These are phyloP conservation scores for Tenthredo notha DNA, from an alignment of 2,888 invertebrate genomes.

Conservation along the genomic window DNA sequence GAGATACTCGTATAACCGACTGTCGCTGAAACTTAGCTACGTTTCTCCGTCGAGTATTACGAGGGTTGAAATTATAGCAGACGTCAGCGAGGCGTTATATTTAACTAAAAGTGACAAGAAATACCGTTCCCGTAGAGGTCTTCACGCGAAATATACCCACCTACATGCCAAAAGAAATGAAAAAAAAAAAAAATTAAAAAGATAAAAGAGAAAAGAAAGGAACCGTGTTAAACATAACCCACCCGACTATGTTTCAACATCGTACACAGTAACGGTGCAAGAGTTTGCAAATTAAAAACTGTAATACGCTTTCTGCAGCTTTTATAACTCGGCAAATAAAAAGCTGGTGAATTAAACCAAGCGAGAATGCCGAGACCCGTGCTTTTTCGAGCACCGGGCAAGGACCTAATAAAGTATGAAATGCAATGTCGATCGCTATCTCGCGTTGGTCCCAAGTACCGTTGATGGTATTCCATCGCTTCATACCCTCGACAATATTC, in stretches of 20 bases:
- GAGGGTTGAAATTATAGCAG: slow-evolving; percentile 28
- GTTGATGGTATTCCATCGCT: slow-evolving; percentile 6
- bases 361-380: not conserved
- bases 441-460: not conserved
- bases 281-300: slow-evolving; percentile 8
- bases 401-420: slow-evolving; percentile 16
- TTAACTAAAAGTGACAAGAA: slow-evolving; percentile 22
- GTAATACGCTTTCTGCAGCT: not conserved
- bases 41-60: not conserved
- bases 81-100: slow-evolving; percentile 29
- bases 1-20: slow-evolving; percentile 1
- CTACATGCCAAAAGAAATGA: not conserved
- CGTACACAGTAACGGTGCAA: not conserved
- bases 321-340: slow-evolving; percentile 9
- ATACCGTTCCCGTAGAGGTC: not conserved
- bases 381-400: slow-evolving; percentile 1
- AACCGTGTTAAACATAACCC: not conserved
- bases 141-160: not conserved
- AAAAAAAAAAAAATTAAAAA: not conserved
- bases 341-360: slow-evolving; percentile 12
- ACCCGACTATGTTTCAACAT: not conserved
- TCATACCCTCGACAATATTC: not conserved
- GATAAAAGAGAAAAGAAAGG: not conserved
- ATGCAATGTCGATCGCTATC: slow-evolving; percentile 10
- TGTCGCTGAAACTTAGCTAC: slow-evolving; percentile 2